Evolutionary conservation across 1,140 invertebrate species (phyloP), one percentile per base, ranked within the genome.

Genomic region (Akabosia matsudoensis): DNA sequence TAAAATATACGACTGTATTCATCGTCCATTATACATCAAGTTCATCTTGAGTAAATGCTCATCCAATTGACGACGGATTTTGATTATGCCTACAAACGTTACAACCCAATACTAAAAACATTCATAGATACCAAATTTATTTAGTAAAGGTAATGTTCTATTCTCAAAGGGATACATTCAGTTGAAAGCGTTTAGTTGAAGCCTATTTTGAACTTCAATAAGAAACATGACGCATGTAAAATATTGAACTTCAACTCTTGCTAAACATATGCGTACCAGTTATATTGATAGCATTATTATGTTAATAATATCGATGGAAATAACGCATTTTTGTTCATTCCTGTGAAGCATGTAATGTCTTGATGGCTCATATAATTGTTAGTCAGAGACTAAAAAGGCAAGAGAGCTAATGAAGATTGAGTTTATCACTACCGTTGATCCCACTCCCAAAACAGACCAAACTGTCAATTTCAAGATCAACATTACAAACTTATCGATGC

Each of bases 401-500:
- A 67, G 3, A 67, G 30, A 1, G 31, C 61, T 67, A 67, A 67
- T 67, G 61, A 67, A 67, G 31, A 30, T 67, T 67, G 61, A 67
- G 61, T 67, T 67, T 67, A 67, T 67, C 61, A 31, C 30, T 30
- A 30, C 31, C 61, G 31, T 30, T 30, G 61, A 67, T 67, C 61
- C 31, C 7, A 22, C 61, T 67, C 28, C 30, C 31, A 13, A n/a
- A 67, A 67, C 61, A 30, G 61, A n/a, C n/a, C 30, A 67, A 67
- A 3, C 61, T 67, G 61, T 67, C 61, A 67, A 67, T 67, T 67
- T 67, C 61, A 67, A 67, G 61, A 67, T 24, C 61, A 67, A 67
- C 54, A 24, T n/a, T n/a, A n/a, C n/a, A n/a, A n/a, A n/a, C n/a
- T n/a, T n/a, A n/a, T n/a, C n/a, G n/a, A n/a, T n/a, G n/a, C n/a